These are phyloP conservation scores for Apamea monoglypha DNA, from an alignment of 2,888 invertebrate species.

Conservation along the genomic window DNA sequence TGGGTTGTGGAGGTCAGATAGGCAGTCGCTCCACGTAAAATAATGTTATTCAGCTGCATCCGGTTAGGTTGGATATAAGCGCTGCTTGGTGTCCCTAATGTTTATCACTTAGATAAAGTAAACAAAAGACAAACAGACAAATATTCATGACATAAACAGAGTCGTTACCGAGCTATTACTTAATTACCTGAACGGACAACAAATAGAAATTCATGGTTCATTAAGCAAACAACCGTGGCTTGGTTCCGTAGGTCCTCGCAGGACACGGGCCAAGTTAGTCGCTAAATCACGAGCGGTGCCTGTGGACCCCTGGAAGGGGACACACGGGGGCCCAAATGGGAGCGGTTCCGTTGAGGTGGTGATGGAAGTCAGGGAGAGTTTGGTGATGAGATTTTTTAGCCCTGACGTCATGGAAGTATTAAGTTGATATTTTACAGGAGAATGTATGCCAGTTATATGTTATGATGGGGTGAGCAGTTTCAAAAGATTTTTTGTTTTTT, in stretches of 20 bases:
- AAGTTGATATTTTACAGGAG: not conserved
- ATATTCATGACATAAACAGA: constrained; percentile 62
- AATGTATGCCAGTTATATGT: not conserved
- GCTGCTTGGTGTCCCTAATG: not conserved
- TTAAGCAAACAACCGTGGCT: constrained; percentile 83
- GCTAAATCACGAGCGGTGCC: constrained; percentile 86
- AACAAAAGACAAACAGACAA: constrained; percentile 31
- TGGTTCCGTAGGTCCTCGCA: constrained; percentile 78
- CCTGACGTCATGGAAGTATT: not conserved
- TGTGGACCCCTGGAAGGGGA: constrained; percentile 76
- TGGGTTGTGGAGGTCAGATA: no score
- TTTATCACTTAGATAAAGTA: not conserved
- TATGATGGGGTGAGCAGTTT: not conserved
- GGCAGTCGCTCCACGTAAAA: no score
- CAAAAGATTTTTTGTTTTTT: not conserved
- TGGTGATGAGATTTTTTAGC: not conserved
- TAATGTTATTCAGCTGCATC: no score
- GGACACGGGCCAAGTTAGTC: constrained; percentile 86
- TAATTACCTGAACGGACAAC: constrained; percentile 87
- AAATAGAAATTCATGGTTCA: constrained; percentile 89
- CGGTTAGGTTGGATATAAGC: not conserved
- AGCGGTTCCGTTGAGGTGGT: constrained; percentile 16
- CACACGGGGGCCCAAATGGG: constrained; percentile 66
- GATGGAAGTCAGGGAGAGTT: not conserved
- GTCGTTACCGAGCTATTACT: constrained; percentile 75